A percentile compares a stretch with the other conserved stretches of the same genome.
Evolutionary conservation across 2,797 vertebrate genomes (phyloP).

Genomic region (Channallabes apus): DNA sequence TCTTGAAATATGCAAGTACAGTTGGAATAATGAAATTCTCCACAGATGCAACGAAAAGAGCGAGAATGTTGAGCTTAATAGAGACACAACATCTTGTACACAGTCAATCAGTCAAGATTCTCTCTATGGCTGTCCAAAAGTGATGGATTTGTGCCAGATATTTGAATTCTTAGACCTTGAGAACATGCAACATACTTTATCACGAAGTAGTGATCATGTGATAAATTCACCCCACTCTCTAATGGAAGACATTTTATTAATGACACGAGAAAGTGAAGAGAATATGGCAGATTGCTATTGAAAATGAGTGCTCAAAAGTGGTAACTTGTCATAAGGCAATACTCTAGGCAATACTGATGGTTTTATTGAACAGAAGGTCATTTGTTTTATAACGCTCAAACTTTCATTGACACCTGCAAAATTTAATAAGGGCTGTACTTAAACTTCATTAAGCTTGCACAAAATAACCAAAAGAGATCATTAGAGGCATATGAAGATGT

Average conservation of each 20-base stretch:
- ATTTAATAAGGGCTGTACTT: not conserved
- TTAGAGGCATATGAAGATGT: not conserved
- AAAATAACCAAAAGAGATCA: not conserved
- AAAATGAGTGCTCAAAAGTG: not conserved
- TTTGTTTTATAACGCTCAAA: not conserved
- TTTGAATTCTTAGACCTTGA: slow-evolving; percentile 68
- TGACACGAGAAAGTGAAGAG: slow-evolving; percentile 62
- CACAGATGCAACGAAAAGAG: slow-evolving; percentile 11
- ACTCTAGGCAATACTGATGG: not conserved
- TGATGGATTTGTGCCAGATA: slow-evolving; percentile 40
- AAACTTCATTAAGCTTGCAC: too few species aligned
- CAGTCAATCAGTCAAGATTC: too few species aligned
- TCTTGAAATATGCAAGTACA: slow-evolving; percentile 38
- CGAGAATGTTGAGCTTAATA: not conserved
- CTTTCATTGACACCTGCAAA: not conserved
- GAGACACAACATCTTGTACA: not conserved
- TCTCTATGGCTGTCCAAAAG: not conserved
- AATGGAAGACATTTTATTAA: slow-evolving; percentile 78
- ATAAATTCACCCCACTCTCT: slow-evolving; percentile 78
- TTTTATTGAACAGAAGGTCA: not conserved
- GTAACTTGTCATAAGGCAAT: too few species aligned
- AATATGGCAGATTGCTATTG: slow-evolving; percentile 80
- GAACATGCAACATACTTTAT: slow-evolving; percentile 60
- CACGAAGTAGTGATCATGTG: slow-evolving; percentile 73
- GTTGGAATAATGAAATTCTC: slow-evolving; percentile 49